Evolutionary conservation across 2,113 vertebrate species (phyloP).

Genomic region (Paracanthobrama guichenoti): DNA sequence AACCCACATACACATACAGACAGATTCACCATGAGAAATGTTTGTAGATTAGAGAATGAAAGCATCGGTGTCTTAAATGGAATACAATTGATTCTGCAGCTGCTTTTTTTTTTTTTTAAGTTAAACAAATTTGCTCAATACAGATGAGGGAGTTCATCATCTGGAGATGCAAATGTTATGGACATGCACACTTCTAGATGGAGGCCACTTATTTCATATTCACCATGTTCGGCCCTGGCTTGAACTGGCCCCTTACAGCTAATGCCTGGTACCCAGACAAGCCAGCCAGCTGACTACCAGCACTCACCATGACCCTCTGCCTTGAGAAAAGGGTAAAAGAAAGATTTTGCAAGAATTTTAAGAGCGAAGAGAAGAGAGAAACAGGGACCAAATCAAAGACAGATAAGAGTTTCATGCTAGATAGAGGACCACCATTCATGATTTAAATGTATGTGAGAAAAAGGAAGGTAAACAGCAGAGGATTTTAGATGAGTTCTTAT

Average conservation of each 20-base stretch:
- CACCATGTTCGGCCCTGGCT: constrained; percentile 81
- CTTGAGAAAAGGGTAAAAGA: constrained; percentile 75
- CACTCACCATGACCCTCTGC: constrained; percentile 79
- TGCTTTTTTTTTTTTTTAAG: not conserved
- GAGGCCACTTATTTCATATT: constrained; percentile 75
- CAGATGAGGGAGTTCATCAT: constrained; percentile 62
- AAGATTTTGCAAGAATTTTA: constrained; percentile 77
- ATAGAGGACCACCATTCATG: constrained; percentile 51
- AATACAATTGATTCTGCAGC: not conserved
- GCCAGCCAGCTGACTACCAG: constrained; percentile 80
- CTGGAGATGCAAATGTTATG: constrained; percentile 78
- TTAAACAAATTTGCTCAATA: constrained; percentile 44
- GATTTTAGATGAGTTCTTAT: not conserved
- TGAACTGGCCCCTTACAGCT: constrained; percentile 80
- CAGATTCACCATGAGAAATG: not conserved
- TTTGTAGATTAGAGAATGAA: constrained; percentile 3
- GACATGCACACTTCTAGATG: constrained; percentile 81
- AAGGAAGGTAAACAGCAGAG: not conserved
- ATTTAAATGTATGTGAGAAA: not conserved
- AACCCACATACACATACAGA: not conserved
- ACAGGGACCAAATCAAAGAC: constrained; percentile 55
- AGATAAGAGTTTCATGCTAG: constrained; percentile 42
- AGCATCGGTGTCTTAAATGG: not conserved
- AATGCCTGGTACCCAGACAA: constrained; percentile 80
- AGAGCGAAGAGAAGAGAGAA: constrained; percentile 32